phyloP scores from a whole-genome alignment of 2,888 invertebrate genomes.

The Cheilosia vulpina region DNA sequence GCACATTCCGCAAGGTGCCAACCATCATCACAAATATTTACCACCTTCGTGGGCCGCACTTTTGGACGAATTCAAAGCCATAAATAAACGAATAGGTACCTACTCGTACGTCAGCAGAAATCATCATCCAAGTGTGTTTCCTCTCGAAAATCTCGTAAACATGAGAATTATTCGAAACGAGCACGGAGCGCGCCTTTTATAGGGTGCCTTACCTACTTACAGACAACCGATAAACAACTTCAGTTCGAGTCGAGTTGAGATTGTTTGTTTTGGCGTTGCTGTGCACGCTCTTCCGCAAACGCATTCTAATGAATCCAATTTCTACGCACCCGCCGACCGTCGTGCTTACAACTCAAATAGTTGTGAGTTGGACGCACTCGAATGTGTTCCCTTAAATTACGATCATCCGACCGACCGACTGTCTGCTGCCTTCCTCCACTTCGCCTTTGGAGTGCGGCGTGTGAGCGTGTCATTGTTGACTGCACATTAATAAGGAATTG shows the following conservation, averaged over 20 bases:
- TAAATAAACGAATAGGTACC: background rate
- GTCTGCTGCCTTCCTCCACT: background rate
- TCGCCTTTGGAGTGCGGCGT: slow-evolving; percentile 12
- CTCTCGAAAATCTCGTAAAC: slow-evolving; percentile 7
- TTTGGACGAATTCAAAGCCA: slow-evolving; percentile 24
- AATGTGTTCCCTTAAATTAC: slow-evolving; percentile 27
- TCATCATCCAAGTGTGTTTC: slow-evolving; percentile 12
- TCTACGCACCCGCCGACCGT: slow-evolving; percentile 42
- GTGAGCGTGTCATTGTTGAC: slow-evolving; percentile 46
- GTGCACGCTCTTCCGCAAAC: slow-evolving; percentile 63
- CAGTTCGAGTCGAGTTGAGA: slow-evolving; percentile 12
- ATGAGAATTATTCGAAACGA: background rate
- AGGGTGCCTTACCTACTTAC: slow-evolving; percentile 10
- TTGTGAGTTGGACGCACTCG: slow-evolving; percentile 15
- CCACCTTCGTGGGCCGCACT: slow-evolving; percentile 39
- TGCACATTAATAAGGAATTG: slow-evolving; percentile 62
- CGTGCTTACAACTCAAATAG: slow-evolving; percentile 41
- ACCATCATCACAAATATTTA: slow-evolving; percentile 63
- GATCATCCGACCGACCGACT: background rate
- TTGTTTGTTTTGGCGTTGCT: slow-evolving; percentile 71
- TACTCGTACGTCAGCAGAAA: background rate
- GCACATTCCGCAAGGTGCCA: slow-evolving; percentile 50
- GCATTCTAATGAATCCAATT: slow-evolving; percentile 73
- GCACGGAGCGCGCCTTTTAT: slow-evolving; percentile 28
- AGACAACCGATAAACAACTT: slow-evolving; percentile 61